These are phyloP conservation scores for Haliaeetus leucogaster DNA, from an alignment of 2,113 vertebrate species.

Conservation along the genomic window DNA sequence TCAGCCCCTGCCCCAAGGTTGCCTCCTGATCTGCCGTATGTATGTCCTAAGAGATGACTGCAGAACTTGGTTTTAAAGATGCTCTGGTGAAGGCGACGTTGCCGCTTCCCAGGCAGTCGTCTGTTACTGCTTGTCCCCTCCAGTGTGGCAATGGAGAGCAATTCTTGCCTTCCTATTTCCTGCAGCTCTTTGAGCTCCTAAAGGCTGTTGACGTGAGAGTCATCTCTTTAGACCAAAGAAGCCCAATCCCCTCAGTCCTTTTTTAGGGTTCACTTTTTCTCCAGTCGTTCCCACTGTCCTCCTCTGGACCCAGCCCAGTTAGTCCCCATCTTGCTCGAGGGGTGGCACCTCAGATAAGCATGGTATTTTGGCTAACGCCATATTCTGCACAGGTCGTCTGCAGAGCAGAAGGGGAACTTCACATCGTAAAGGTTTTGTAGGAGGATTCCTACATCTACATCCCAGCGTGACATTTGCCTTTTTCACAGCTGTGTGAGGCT, in stretches of 20 bases:
- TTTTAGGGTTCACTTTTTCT: neutral
- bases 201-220: neutral
- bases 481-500: neutral
- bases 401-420: neutral
- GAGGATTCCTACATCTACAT: neutral
- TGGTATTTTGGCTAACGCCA: neutral
- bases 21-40: neutral
- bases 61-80: neutral
- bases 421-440: neutral
- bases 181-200: neutral
- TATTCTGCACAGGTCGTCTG: neutral
- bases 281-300: neutral
- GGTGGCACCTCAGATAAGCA: neutral
- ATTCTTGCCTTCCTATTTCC: neutral
- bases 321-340: neutral
- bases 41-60: neutral
- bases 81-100: neutral
- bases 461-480: neutral
- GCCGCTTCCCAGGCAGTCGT: neutral
- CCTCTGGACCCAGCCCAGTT: neutral
- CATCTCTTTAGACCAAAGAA: neutral
- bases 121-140: neutral
- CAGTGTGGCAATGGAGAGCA: neutral
- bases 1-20: neutral
- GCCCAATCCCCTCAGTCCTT: neutral